These are phyloP conservation scores for Zaprionus lineosus DNA, from an alignment of 2,888 invertebrate species.

Conservation along the genomic window DNA sequence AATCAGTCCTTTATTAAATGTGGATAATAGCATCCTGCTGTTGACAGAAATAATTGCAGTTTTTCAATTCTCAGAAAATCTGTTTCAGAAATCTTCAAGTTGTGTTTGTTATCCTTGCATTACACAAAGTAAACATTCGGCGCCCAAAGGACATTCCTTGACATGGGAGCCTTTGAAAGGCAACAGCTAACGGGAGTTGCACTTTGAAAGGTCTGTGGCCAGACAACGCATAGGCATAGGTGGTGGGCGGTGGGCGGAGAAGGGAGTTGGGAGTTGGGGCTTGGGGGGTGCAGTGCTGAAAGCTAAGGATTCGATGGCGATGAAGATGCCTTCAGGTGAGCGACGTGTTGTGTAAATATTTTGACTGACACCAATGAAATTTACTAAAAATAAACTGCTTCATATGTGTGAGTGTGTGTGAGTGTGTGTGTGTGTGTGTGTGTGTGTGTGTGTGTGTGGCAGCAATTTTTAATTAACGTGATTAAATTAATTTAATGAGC, in stretches of 20 bases:
- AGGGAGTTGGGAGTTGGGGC: too few species aligned
- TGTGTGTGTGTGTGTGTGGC: constrained; percentile 22
- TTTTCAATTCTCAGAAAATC: too few species aligned
- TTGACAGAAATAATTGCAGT: too few species aligned
- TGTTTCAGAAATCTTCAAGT: too few species aligned
- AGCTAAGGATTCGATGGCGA: too few species aligned
- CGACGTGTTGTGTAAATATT: constrained; percentile 74
- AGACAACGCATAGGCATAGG: too few species aligned
- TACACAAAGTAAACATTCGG: constrained; percentile 10
- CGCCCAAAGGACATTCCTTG: constrained; percentile 48
- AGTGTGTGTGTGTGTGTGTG: not conserved
- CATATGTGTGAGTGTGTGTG: not conserved
- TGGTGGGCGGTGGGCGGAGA: too few species aligned
- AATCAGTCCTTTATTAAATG: too few species aligned
- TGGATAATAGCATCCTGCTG: too few species aligned
- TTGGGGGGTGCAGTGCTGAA: too few species aligned
- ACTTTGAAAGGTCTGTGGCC: not conserved
- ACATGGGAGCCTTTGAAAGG: constrained; percentile 34
- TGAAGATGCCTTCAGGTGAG: constrained; percentile 51
- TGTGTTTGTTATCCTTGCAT: constrained; percentile 21
- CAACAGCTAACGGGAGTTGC: constrained; percentile 1
- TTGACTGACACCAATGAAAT: constrained; percentile 71
- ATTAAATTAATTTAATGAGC: constrained; percentile 74
- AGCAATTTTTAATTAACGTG: constrained; percentile 67
- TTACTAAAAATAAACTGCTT: constrained; percentile 60